phyloP scores from a whole-genome alignment of 2,888 invertebrate genomes.

The Drosophila longiperda region DNA sequence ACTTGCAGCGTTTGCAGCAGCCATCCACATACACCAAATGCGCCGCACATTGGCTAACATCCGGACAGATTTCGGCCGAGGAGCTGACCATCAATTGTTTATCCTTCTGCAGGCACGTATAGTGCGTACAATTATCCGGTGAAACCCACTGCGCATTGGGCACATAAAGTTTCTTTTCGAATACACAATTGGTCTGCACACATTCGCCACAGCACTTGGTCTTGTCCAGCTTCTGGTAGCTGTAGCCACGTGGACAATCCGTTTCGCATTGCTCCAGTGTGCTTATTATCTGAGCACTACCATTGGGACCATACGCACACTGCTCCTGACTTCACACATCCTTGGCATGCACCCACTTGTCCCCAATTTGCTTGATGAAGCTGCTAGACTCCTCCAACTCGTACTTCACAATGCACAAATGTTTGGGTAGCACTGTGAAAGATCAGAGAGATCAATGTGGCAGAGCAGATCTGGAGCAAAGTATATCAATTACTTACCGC shows the following conservation, averaged over 20 bases:
- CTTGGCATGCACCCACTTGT: conserved; percentile 85
- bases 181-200: conserved; percentile 87
- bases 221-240: conserved; percentile 84
- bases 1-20: conserved; percentile 89
- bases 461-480: not conserved
- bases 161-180: conserved; percentile 85
- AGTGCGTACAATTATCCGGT: conserved; percentile 88
- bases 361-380: conserved; percentile 83
- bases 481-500: conserved; percentile 86
- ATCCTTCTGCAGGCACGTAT: conserved; percentile 85
- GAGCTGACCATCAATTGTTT: conserved; percentile 87
- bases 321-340: conserved; percentile 85
- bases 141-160: conserved; percentile 88
- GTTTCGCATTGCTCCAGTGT: conserved; percentile 76
- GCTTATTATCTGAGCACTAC: conserved; percentile 70
- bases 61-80: conserved; percentile 87
- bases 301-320: conserved; percentile 82
- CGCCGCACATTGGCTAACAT: conserved; percentile 87
- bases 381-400: conserved; percentile 77
- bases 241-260: conserved; percentile 86
- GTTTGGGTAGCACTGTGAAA: conserved; percentile 79
- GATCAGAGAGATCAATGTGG: not conserved
- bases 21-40: conserved; percentile 87
- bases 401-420: conserved; percentile 82
- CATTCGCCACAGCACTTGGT: conserved; percentile 89